These are phyloP conservation scores for Hydrozoanthus tunicans DNA, from an alignment of 64 coral and sea anemone genomes.

Conservation along the genomic window DNA sequence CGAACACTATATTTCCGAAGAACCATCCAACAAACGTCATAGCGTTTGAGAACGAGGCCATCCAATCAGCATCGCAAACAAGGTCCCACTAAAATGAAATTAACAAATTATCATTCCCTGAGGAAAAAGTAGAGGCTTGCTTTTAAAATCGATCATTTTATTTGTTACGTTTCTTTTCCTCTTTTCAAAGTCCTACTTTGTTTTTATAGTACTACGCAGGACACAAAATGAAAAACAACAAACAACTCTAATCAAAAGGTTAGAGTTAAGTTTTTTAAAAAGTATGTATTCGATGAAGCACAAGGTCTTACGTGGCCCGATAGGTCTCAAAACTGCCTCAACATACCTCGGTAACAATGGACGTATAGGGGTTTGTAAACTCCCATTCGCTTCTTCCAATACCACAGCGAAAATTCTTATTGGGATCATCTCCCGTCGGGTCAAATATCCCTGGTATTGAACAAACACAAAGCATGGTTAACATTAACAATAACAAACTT, in stretches of 20 bases:
- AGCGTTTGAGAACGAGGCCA: conserved; percentile 63
- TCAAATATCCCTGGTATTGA: conserved; percentile 61
- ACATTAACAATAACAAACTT: no score
- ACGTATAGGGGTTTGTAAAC: conserved; percentile 80
- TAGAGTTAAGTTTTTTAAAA: no score
- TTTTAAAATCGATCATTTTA: no score
- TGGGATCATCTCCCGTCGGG: conserved; percentile 52
- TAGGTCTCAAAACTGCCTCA: not conserved
- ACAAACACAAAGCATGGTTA: not conserved
- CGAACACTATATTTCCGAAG: conserved; percentile 84
- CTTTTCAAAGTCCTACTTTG: no score
- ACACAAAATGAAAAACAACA: no score
- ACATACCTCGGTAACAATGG: conserved; percentile 81
- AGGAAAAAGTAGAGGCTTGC: no score
- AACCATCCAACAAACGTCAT: conserved; percentile 89
- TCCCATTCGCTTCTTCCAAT: conserved; percentile 79
- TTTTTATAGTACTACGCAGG: no score
- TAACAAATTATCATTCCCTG: not conserved
- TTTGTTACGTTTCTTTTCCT: not conserved
- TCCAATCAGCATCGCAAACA: conserved; percentile 65
- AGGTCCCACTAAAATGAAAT: conserved; percentile 73
- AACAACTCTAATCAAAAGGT: no score
- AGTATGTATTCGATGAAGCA: no score
- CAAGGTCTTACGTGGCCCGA: no score
- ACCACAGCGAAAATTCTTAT: conserved; percentile 70